phyloP scores from a whole-genome alignment of 2,113 vertebrate species.

The Pardalotus punctatus region DNA sequence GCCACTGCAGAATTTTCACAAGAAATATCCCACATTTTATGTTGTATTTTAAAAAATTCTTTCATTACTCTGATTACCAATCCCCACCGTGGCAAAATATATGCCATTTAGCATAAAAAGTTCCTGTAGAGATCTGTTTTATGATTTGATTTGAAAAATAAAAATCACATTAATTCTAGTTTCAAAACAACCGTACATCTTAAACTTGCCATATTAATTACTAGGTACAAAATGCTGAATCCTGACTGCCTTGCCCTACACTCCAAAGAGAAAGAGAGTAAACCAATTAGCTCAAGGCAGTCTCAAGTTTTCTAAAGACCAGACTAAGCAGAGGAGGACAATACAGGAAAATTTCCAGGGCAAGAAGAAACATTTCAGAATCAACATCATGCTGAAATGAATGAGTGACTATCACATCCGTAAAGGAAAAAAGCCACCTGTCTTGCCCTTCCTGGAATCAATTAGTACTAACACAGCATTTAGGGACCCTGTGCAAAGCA shows the following conservation, averaged over 20 bases:
- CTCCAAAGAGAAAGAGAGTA: neutral
- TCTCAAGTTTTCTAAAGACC: neutral
- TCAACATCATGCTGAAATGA: neutral
- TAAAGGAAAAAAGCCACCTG: rapidly evolving
- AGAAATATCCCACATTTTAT: neutral
- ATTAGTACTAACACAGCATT: neutral
- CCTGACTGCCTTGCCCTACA: neutral
- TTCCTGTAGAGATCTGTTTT: neutral
- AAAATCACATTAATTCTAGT: neutral
- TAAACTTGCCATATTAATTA: neutral
- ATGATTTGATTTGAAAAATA: neutral
- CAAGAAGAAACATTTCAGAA: neutral
- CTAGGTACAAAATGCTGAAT: neutral
- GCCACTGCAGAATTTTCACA: neutral
- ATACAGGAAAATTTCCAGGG: neutral
- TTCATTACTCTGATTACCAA: neutral
- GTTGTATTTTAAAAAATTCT: neutral
- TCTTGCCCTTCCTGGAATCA: neutral
- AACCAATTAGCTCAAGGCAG: neutral
- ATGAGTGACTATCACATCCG: neutral
- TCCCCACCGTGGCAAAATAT: neutral
- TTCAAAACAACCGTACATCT: neutral
- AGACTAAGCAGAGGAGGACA: neutral
- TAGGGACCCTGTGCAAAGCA: neutral
- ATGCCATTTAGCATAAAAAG: neutral